Conservation (phyloP, 2,888 invertebrate species). For the Stegana nigrithorax region DNA sequence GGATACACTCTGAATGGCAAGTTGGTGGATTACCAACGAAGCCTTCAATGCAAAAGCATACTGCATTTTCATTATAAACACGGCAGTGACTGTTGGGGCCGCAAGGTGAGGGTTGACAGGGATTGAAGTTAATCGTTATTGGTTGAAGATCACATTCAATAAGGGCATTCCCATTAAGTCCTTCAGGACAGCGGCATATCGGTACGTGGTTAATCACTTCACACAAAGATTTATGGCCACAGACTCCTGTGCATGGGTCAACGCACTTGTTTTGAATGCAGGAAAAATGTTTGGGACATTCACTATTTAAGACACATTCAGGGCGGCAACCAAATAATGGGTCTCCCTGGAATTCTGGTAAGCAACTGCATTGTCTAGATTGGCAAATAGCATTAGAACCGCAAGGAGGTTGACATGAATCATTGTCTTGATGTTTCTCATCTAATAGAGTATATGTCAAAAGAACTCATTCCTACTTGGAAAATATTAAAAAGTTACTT, state of each 20-base stretch:
- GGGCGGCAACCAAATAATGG: slow-evolving; percentile 83
- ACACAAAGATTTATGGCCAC: slow-evolving; percentile 81
- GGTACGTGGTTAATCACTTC: slow-evolving; percentile 82
- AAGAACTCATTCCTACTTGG: slow-evolving; percentile 67
- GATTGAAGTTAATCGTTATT: slow-evolving; percentile 68
- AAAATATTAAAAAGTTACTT: slow-evolving; percentile 67
- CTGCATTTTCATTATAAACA: slow-evolving; percentile 70
- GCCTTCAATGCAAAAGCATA: slow-evolving; percentile 80
- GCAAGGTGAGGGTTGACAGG: slow-evolving; percentile 80
- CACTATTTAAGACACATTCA: slow-evolving; percentile 81
- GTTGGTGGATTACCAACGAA: slow-evolving; percentile 82
- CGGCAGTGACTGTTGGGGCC: slow-evolving; percentile 82
- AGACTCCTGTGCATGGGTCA: slow-evolving; percentile 83
- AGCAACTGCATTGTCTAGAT: slow-evolving; percentile 77
- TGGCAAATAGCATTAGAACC: slow-evolving; percentile 79
- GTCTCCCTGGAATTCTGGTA: slow-evolving; percentile 78
- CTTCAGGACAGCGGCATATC: slow-evolving; percentile 78
- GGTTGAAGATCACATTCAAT: slow-evolving; percentile 69
- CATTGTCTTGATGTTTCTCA: too few relatives aligned
- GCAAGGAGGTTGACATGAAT: slow-evolving; percentile 76
- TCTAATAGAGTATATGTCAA: too few relatives aligned
- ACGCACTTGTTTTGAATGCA: slow-evolving; percentile 80
- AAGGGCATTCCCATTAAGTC: slow-evolving; percentile 82
- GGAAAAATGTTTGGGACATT: slow-evolving; percentile 78
- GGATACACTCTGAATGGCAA: slow-evolving; percentile 82